These are phyloP conservation scores for Tyria jacobaeae DNA, from an alignment of 2,888 invertebrate genomes.

Conservation along the genomic window DNA sequence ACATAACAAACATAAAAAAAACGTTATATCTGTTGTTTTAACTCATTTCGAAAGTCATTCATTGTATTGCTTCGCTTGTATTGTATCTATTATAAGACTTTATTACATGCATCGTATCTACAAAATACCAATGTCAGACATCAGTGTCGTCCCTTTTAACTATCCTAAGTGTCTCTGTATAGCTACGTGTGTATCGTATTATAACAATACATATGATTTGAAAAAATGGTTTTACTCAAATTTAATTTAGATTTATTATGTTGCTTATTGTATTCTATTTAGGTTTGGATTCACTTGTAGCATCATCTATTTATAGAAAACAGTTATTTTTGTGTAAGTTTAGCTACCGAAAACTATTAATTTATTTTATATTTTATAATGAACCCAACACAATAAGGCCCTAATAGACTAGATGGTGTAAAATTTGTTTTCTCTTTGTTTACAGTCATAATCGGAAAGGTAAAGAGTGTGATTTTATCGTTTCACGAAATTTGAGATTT, in stretches of 20 bases:
- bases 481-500: not conserved
- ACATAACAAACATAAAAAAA: constrained; percentile 81
- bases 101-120: constrained; percentile 34
- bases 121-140: constrained; percentile 18
- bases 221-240: not conserved
- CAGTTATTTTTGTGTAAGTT: too few species aligned
- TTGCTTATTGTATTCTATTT: too few species aligned
- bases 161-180: not conserved
- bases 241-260: too few species aligned
- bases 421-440: not conserved
- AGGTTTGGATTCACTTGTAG: too few species aligned
- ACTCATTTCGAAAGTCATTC: constrained; percentile 84
- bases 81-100: constrained; percentile 70
- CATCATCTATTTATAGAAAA: too few species aligned
- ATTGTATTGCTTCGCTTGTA: constrained; percentile 68
- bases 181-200: not conserved
- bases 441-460: not conserved
- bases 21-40: constrained; percentile 84
- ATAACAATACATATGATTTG: not conserved
- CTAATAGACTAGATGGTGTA: too few species aligned
- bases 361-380: too few species aligned
- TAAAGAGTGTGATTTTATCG: not conserved
- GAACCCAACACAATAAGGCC: too few species aligned
- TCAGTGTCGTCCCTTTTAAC: not conserved
- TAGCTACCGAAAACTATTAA: too few species aligned